Percentiles rank a stretch among this genome's conserved stretches.
Conservation (phyloP, 2,888 invertebrate genomes). For the Patella depressa region DNA sequence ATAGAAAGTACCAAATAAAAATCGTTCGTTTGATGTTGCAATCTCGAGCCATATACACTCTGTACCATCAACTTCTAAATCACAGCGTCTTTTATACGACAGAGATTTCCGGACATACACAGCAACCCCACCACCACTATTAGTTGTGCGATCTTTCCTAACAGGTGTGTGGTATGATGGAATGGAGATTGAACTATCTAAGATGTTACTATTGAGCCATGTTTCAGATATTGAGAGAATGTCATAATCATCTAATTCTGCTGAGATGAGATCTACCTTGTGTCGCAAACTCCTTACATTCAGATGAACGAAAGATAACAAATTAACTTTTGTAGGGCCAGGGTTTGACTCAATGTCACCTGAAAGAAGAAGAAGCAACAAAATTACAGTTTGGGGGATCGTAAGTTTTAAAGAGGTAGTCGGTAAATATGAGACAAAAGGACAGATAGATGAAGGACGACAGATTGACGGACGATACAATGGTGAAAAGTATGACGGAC, state of each 20-base stretch:
- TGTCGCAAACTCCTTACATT: constrained; percentile 5
- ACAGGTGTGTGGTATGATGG: neutral
- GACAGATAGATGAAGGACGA: too few species aligned
- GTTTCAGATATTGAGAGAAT: neutral
- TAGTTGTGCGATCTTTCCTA: neutral
- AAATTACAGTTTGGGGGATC: too few species aligned
- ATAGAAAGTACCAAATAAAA: constrained; percentile 3
- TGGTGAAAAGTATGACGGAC: too few species aligned
- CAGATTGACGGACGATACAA: too few species aligned
- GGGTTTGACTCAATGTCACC: constrained; percentile 5
- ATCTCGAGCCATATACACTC: constrained; percentile 3
- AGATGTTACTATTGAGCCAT: neutral
- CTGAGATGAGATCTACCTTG: neutral
- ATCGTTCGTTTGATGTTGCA: neutral
- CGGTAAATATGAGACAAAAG: too few species aligned
- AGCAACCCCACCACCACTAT: constrained; percentile 6
- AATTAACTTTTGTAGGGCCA: neutral
- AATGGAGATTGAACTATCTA: neutral
- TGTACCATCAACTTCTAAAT: neutral
- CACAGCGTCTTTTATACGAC: neutral
- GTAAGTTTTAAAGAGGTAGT: too few species aligned
- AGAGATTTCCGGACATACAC: neutral
- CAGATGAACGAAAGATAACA: constrained; percentile 6
- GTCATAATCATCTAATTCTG: neutral
- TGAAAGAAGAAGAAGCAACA: too few species aligned